Conservation (phyloP, 92 coral and sea anemone species). For the Isaurus tuberculatus region DNA sequence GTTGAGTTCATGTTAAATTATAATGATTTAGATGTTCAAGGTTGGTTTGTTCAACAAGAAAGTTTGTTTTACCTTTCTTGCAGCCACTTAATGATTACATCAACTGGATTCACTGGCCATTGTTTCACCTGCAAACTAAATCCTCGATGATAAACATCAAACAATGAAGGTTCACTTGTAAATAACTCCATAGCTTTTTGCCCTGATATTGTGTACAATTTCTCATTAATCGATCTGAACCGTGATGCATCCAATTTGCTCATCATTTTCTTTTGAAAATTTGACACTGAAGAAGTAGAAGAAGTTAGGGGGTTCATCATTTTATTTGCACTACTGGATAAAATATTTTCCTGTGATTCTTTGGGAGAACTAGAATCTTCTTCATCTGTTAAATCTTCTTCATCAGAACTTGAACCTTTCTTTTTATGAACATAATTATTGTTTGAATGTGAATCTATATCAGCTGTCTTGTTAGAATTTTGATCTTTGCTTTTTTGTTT, state of each 20-base stretch:
- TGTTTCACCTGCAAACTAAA: slow-evolving; percentile 85
- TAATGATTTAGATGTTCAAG: too few species aligned
- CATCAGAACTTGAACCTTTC: slow-evolving; percentile 12
- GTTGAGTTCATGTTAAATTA: too few species aligned
- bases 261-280: slow-evolving; percentile 78
- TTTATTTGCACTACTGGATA: not conserved
- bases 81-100: slow-evolving; percentile 88
- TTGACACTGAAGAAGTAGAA: slow-evolving; percentile 24
- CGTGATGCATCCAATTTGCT: slow-evolving; percentile 90
- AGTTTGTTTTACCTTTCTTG: slow-evolving; percentile 70
- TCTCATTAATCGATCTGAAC: slow-evolving; percentile 96
- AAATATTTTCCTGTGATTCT: not conserved
- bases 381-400: not conserved
- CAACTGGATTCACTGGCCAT: slow-evolving; percentile 98
- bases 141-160: slow-evolving; percentile 93
- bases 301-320: not conserved
- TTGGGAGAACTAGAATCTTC: not conserved
- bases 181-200: slow-evolving; percentile 77
- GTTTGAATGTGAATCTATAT: not conserved
- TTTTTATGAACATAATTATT: not conserved
- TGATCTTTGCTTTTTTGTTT: slow-evolving; percentile 35
- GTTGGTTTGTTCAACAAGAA: not conserved
- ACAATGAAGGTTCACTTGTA: slow-evolving; percentile 71
- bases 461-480: not conserved
- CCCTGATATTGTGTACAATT: slow-evolving; percentile 87